Evolutionary conservation across 2,113 vertebrate species (phyloP).

Genomic region (Talpa occidentalis): DNA sequence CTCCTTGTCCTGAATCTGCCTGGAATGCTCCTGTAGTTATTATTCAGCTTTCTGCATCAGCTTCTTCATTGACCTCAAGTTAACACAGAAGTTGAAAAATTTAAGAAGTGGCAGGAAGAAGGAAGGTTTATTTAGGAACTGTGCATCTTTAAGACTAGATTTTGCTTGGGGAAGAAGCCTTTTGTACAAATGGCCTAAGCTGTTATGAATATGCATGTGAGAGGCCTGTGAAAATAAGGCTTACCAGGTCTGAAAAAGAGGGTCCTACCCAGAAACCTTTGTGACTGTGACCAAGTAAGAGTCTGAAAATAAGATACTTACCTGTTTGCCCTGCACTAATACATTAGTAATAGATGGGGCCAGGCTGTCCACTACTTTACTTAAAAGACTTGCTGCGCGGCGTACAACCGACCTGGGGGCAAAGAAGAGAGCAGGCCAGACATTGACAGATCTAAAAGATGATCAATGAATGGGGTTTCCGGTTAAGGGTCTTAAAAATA

Average conservation of each 20-base stretch:
- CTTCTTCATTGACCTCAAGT: not conserved
- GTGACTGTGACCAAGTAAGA: slow-evolving; percentile 59
- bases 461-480: slow-evolving; percentile 44
- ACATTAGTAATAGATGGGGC: slow-evolving; percentile 99
- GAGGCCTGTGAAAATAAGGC: not conserved
- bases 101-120: not conserved
- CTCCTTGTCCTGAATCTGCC: not conserved
- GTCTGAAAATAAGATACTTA: slow-evolving; percentile 89
- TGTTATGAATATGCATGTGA: not conserved
- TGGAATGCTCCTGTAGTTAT: not conserved
- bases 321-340: slow-evolving; percentile 99
- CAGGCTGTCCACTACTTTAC: slow-evolving; percentile 99
- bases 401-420: slow-evolving; percentile 98
- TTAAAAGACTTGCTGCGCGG: slow-evolving; percentile 97
- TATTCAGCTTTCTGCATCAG: not conserved
- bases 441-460: slow-evolving; percentile 83
- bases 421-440: slow-evolving; percentile 92
- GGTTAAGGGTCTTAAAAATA: not conserved
- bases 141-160: not conserved
- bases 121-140: not conserved
- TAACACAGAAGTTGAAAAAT: not conserved
- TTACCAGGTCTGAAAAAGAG: slow-evolving; percentile 53
- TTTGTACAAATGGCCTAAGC: not conserved
- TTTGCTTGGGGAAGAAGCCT: not conserved
- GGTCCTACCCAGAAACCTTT: slow-evolving; percentile 55